Base-by-base conservation (phyloP, 2,797 vertebrate species). In the Intellagama lesueurii region DNA sequence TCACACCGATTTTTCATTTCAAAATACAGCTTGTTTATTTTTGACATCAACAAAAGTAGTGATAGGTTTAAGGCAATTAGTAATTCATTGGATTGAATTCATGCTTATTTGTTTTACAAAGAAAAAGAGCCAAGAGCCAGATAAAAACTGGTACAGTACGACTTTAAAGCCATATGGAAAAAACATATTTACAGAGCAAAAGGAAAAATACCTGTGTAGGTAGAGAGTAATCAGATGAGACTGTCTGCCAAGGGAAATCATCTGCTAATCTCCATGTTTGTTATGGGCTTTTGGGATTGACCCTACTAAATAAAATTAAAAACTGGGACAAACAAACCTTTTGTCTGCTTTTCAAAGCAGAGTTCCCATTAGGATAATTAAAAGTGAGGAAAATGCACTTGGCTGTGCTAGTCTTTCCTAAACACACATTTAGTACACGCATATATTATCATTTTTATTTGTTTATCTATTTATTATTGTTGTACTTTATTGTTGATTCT, bases 291-390 rank as follows among this genome's bases (percentile, higher is more conserved):
- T 86, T 83, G 91, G 93, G 93, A 94, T 32, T 94, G 89, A 93
- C 78, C 82, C 79, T 40, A 86, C 47, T 72, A 90, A 94, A 92
- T 89, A 83, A 95, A 93, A 92, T 90, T 87, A 93, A 95, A 95
- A 94, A 87, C 79, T 92, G 83, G 85, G 84, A 83, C 86, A 94
- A 85, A 90, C 35, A 93, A 91, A 89, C 49, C 87, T 87, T 85
- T 85, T 90, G 85, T 47, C 79, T 66, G 75, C 28, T 90, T 92
- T 90, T 88, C 35, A 47, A 32, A 76, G 35, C 73, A 79, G 0
- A 0, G 69, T 91, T 91, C 85, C 68, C 78, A 89, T 91, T 90
- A 89, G 78, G 88, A 89, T 85, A 90, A 69, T 32, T 49, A 56
- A 26, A 28, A 9, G 12, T 32, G 52, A 19, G 47, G 68, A 88